These are phyloP conservation scores for Heterodera carotae DNA, from an alignment of 1,140 invertebrate genomes.

Conservation along the genomic window DNA sequence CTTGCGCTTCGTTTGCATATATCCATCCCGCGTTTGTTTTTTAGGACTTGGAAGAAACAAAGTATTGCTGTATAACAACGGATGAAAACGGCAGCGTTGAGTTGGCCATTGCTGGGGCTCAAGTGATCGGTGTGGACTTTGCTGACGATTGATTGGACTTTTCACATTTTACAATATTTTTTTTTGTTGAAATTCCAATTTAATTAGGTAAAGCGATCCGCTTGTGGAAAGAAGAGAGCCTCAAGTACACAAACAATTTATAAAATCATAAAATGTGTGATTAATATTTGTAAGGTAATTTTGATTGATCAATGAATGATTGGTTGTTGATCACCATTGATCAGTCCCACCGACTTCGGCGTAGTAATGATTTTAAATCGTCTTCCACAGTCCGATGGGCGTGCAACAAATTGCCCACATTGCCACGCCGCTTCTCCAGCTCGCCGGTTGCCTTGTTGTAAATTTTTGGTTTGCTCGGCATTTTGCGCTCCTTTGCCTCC, in stretches of 20 bases:
- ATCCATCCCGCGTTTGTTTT: too few relatives aligned
- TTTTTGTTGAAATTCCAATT: too few relatives aligned
- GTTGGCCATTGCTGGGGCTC: neutral
- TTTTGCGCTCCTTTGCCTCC: slow-evolving; percentile 42
- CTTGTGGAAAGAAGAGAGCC: too few relatives aligned
- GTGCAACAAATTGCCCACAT: slow-evolving; percentile 58
- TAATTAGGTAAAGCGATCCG: too few relatives aligned
- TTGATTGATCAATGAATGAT: too few relatives aligned
- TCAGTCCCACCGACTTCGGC: slow-evolving; percentile 59
- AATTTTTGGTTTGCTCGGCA: slow-evolving; percentile 56
- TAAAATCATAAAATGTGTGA: too few relatives aligned
- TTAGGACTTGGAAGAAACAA: too few relatives aligned
- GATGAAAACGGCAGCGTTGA: neutral
- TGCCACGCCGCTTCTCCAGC: slow-evolving; percentile 44
- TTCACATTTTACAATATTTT: too few relatives aligned
- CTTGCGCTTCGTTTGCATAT: too few relatives aligned
- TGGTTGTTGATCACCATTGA: too few relatives aligned
- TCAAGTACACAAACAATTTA: too few relatives aligned
- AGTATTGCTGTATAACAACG: neutral
- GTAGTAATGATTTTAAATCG: slow-evolving; percentile 47
- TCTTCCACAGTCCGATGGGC: slow-evolving; percentile 61
- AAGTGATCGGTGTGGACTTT: slow-evolving; percentile 4
- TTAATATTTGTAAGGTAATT: too few relatives aligned
- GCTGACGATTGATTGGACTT: neutral
- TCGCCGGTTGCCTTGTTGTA: slow-evolving; percentile 37